Percentiles rank a stretch among this genome's conserved stretches.
Evolutionary conservation across 2,888 invertebrate genomes (phyloP).

Genomic region (Elmis aenea): DNA sequence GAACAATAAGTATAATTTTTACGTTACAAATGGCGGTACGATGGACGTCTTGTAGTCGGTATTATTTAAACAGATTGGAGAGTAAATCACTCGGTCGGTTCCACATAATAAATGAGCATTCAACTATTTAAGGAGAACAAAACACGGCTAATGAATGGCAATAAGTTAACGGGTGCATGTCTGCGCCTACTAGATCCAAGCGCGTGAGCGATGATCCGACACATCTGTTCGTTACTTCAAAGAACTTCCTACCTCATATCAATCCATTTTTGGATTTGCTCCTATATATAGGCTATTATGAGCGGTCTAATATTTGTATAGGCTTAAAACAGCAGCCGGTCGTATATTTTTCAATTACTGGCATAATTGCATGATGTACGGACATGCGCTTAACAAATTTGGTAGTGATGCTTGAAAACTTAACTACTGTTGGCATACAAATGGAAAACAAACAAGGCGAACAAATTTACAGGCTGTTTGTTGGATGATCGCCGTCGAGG

Average conservation of each 20-base stretch:
- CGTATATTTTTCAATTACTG: too few relatives aligned
- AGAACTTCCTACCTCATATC: conserved; percentile 19
- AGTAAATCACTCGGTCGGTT: conserved; percentile 36
- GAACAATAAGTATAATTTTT: too few relatives aligned
- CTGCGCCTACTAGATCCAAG: conserved; percentile 28
- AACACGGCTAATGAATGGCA: conserved; percentile 37
- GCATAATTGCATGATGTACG: too few relatives aligned
- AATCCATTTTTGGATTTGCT: conserved; percentile 13
- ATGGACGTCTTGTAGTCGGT: conserved; percentile 16
- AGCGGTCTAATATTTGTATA: too few relatives aligned
- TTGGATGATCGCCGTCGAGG: too few relatives aligned
- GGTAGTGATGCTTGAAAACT: too few relatives aligned
- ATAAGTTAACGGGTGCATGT: conserved; percentile 34
- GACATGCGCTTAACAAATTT: too few relatives aligned
- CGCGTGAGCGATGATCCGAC: conserved; percentile 28
- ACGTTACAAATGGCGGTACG: conserved; percentile 6
- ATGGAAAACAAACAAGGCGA: too few relatives aligned
- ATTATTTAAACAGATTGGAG: conserved; percentile 21
- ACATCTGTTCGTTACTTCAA: conserved; percentile 22
- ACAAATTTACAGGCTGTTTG: too few relatives aligned
- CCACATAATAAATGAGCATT: conserved; percentile 36
- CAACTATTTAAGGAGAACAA: conserved; percentile 37
- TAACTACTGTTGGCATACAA: too few relatives aligned
- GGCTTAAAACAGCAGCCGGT: too few relatives aligned
- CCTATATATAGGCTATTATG: conserved; percentile 10